A percentile compares a stretch with the other conserved stretches of the same genome.
Evolutionary conservation across 2,113 vertebrate genomes (phyloP).

Genomic region (Nettapus auritus): DNA sequence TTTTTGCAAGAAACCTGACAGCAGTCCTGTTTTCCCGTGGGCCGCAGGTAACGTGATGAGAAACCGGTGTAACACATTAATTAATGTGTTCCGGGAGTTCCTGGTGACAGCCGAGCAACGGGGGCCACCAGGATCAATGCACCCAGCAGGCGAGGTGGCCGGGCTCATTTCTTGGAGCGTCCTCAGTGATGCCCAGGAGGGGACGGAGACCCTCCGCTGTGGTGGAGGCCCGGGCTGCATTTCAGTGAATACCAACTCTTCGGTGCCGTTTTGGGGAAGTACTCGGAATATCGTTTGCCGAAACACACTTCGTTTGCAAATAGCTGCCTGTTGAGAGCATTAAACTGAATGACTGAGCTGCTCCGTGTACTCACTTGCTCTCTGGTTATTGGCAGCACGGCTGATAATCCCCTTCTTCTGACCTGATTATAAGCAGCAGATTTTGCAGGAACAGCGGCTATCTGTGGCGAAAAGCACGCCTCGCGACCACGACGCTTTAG

Average conservation of each 20-base stretch:
- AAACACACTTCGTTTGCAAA: not conserved
- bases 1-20: not conserved
- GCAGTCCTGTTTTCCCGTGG: not conserved
- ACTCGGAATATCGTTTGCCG: not conserved
- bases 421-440: not conserved
- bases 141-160: not conserved
- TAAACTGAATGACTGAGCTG: not conserved
- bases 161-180: not conserved
- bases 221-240: accelerated
- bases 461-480: not conserved
- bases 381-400: conserved; percentile 11
- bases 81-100: not conserved
- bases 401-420: conserved; percentile 24
- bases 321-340: not conserved
- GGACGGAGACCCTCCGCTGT: not conserved
- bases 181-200: accelerated
- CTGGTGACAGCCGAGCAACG: not conserved
- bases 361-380: not conserved
- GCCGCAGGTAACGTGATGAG: not conserved
- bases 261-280: not conserved
- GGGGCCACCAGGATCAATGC: not conserved
- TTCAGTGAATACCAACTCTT: no score
- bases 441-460: not conserved
- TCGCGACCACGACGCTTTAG: not conserved
- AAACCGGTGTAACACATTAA: not conserved